Base-by-base conservation (phyloP, 2,888 invertebrate genomes). In the Diogma glabrata region DNA sequence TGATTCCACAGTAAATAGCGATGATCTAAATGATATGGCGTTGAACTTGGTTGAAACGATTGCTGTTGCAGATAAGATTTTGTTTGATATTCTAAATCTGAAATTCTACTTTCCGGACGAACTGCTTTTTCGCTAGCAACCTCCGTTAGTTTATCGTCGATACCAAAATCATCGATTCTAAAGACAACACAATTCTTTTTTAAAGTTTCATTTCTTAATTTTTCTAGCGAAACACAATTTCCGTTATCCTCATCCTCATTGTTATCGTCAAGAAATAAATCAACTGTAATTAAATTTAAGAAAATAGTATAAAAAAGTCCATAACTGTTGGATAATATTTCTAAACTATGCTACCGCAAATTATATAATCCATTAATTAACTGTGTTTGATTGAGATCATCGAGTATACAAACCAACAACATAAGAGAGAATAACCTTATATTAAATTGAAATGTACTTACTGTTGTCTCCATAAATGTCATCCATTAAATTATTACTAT, bases 1-100 rank as follows among this genome's bases (percentile, higher is more conserved):
- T 86, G 82, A 64, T 97, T 97, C 91, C 94, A 97, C 50, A 87
- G 83, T 80, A 84, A 74, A 62, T 81, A 82, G 69, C 91, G 78
- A 58, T 87, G 84, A 57, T 87, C 81, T 47, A 93, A 76, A 68
- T 90, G 85, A 19, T 69, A 67, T 3, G 96, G 95, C 0, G 94
- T 88, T 3, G 94, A 82, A 0, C 89, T 82, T 0, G 95, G 88
- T 70, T 95, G 94, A 67, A 97, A 96, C 0, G 90, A 75, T n/a
- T 77, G 66, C 67, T 96, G 96, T 8, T 81, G 70, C 19, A 79
- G 76, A 33, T 76, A 69, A 0, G 63, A 65, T 55, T 72, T 66
- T 0, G 75, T 50, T 2, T 47, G 20, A 45, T 10, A 8, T 20
- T 14, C 33, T 5, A 19, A 8, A 6, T 24, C 19, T 10, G 46